phyloP scores from a whole-genome alignment of 1,140 invertebrate species.

The Mylabris phalerata region DNA sequence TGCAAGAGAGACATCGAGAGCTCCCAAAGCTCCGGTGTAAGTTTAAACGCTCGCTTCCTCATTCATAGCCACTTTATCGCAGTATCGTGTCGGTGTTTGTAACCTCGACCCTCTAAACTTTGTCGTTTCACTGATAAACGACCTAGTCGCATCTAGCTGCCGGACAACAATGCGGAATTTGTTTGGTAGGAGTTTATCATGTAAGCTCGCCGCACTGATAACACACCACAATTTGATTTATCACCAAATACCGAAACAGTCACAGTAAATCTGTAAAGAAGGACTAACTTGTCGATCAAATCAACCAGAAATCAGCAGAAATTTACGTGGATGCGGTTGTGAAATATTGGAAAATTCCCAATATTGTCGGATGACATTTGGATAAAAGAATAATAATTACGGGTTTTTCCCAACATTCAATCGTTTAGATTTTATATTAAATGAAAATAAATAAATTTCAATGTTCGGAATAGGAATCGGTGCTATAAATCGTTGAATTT shows the following conservation, averaged over 20 bases:
- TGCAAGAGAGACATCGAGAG: slow-evolving; percentile 26
- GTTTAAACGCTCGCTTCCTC: slow-evolving; percentile 25
- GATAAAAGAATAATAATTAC: not conserved
- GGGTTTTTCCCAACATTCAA: not conserved
- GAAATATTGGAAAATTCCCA: no score
- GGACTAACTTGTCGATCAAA: no score
- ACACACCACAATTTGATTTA: slow-evolving; percentile 24
- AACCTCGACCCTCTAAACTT: not conserved
- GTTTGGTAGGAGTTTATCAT: slow-evolving; percentile 29
- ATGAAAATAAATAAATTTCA: slow-evolving; percentile 8
- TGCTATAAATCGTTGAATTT: slow-evolving; percentile 18
- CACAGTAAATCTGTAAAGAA: no score
- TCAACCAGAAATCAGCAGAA: no score
- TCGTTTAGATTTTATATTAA: not conserved
- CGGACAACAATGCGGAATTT: slow-evolving; percentile 29
- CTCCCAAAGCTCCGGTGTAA: slow-evolving; percentile 14
- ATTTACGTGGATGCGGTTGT: no score
- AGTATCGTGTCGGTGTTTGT: slow-evolving; percentile 4
- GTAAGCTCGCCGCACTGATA: slow-evolving; percentile 26
- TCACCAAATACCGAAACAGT: slow-evolving; percentile 7
- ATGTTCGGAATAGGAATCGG: slow-evolving; percentile 12
- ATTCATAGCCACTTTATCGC: slow-evolving; percentile 31
- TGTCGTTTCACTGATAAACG: slow-evolving; percentile 21
- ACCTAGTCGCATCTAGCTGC: slow-evolving; percentile 24
- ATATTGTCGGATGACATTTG: not conserved